These are phyloP conservation scores for Cyrtodaria siliqua DNA, from an alignment of 2,888 invertebrate genomes.

Conservation along the genomic window DNA sequence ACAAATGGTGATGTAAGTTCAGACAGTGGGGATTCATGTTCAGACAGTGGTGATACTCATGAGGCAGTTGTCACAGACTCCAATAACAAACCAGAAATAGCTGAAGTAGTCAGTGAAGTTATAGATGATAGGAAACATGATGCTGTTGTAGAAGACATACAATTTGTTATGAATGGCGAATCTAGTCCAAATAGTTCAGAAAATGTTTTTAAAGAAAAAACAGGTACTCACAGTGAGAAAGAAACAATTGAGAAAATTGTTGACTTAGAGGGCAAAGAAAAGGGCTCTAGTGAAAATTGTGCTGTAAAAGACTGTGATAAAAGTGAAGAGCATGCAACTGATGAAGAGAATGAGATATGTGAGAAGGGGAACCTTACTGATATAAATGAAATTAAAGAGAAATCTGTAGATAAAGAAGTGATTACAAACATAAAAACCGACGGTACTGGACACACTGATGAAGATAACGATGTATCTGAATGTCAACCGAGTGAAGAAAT, in stretches of 20 bases:
- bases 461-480: not conserved
- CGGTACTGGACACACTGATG: not conserved
- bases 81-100: not conserved
- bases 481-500: not conserved
- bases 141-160: not conserved
- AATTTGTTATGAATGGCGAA: not conserved
- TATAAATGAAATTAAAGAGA: constrained; percentile 3
- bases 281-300: not conserved
- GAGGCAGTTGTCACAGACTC: not conserved
- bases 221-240: not conserved
- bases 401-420: not conserved
- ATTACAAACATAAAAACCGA: not conserved
- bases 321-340: not conserved
- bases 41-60: too few relatives aligned
- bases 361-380: not conserved
- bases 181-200: not conserved
- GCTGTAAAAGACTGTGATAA: not conserved
- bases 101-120: not conserved
- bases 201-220: not conserved
- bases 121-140: constrained; percentile 5
- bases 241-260: not conserved
- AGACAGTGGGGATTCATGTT: too few relatives aligned
- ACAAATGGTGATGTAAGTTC: too few relatives aligned
- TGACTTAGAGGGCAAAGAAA: not conserved
- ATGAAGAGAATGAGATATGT: not conserved